These are phyloP conservation scores for Patella caerulea DNA, from an alignment of 2,888 invertebrate species.

Conservation along the genomic window DNA sequence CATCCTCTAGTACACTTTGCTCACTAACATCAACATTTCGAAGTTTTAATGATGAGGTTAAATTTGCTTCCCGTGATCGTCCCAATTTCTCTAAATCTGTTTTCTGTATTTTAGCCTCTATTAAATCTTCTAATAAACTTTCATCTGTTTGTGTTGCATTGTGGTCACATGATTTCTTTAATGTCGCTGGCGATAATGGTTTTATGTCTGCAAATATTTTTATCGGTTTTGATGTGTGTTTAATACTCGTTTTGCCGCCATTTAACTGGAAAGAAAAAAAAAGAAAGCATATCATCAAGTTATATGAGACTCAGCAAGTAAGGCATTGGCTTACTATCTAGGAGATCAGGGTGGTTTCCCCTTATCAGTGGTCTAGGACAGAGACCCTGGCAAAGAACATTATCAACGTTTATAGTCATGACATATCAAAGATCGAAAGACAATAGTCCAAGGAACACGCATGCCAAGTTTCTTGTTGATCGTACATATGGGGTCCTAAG, in stretches of 20 bases:
- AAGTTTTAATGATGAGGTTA: constrained; percentile 7
- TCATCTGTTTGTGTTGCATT: constrained; percentile 37
- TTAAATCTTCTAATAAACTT: constrained; percentile 15
- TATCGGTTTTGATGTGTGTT: constrained; percentile 33
- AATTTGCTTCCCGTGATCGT: constrained; percentile 53
- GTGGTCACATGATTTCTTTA: constrained; percentile 30
- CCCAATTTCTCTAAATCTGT: constrained; percentile 54
- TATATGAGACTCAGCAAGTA: neutral
- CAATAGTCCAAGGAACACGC: no score
- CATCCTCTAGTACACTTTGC: neutral
- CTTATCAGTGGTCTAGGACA: no score
- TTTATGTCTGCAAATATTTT: constrained; percentile 39
- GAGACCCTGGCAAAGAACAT: no score
- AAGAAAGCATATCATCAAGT: neutral
- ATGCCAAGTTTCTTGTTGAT: no score
- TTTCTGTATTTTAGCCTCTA: constrained; percentile 21
- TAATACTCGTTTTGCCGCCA: constrained; percentile 28
- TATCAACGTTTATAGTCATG: no score
- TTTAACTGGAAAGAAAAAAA: constrained; percentile 11
- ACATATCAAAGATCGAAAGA: no score
- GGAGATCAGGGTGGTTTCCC: no score
- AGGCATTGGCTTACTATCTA: no score
- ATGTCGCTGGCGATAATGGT: constrained; percentile 16
- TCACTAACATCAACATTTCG: neutral
- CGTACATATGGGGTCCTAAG: no score